A percentile compares a stretch with the other conserved stretches of the same genome.
These are phyloP conservation scores for Hypotaenidia okinawae DNA, from an alignment of 2,797 vertebrate species.

Conservation along the genomic window DNA sequence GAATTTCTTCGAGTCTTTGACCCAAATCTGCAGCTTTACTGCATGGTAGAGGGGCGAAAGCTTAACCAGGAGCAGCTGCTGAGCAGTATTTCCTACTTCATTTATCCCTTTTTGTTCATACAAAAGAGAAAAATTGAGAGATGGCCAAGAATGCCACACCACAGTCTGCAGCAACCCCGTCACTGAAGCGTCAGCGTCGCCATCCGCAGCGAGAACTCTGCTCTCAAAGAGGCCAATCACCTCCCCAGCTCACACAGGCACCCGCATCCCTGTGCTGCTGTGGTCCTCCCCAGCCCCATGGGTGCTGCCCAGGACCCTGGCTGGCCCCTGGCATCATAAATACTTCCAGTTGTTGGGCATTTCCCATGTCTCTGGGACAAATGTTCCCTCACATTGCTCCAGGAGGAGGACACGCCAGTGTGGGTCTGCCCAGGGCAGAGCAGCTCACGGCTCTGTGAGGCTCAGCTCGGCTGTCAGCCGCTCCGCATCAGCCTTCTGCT, in stretches of 20 bases:
- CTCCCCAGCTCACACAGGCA: rapidly evolving
- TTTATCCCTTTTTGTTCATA: constrained; percentile 35
- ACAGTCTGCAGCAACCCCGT: neutral
- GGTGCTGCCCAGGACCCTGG: neutral
- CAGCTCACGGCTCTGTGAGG: neutral
- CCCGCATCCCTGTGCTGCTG: rapidly evolving
- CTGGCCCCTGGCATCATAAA: rapidly evolving
- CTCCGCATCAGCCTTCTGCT: neutral
- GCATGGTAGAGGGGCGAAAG: neutral
- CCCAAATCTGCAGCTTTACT: neutral
- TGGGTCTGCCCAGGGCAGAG: too few species aligned
- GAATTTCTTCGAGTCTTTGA: neutral
- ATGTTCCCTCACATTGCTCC: too few species aligned
- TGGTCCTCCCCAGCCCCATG: neutral
- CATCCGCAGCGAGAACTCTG: neutral
- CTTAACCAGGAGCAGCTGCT: constrained; percentile 5
- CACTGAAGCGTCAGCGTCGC: neutral
- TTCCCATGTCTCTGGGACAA: neutral
- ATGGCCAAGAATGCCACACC: constrained; percentile 15
- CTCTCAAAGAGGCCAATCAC: rapidly evolving
- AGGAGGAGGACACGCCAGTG: too few species aligned
- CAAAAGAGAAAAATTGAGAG: constrained; percentile 22
- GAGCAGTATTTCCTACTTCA: neutral
- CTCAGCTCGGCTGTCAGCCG: too few species aligned
- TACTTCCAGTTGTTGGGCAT: rapidly evolving